Percentiles rank a stretch among this genome's conserved stretches.
Conservation (phyloP, 2,888 invertebrate genomes). For the Ectemnius lituratus region DNA sequence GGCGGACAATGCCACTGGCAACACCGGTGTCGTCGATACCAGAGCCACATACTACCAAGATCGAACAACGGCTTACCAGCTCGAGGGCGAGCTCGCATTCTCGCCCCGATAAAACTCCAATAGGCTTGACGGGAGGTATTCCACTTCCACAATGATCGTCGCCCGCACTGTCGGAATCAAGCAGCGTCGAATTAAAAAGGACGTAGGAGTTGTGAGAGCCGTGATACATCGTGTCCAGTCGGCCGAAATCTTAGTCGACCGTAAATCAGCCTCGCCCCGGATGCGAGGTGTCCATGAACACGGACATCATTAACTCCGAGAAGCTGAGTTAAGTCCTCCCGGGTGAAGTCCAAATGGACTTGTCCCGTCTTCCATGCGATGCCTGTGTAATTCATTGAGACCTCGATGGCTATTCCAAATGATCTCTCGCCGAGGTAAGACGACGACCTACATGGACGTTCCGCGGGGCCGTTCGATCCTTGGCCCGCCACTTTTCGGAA, state of each 20-base stretch:
- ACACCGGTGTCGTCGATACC: neutral
- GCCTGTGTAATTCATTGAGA: neutral
- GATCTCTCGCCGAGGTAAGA: too few relatives aligned
- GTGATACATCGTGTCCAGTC: slow-evolving; percentile 37
- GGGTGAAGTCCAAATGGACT: too few relatives aligned
- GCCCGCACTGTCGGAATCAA: too few relatives aligned
- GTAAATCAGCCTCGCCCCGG: slow-evolving; percentile 55
- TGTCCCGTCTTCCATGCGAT: neutral
- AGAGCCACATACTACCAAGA: too few relatives aligned
- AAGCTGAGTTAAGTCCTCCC: neutral
- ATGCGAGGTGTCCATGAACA: slow-evolving; percentile 53
- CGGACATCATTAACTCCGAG: slow-evolving; percentile 57
- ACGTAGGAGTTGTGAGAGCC: slow-evolving; percentile 1
- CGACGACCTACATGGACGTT: too few relatives aligned
- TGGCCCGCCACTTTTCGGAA: slow-evolving; percentile 9
- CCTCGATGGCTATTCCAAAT: too few relatives aligned
- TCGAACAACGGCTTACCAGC: too few relatives aligned
- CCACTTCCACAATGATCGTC: too few relatives aligned
- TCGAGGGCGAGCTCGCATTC: too few relatives aligned
- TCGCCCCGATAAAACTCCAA: too few relatives aligned
- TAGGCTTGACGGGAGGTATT: too few relatives aligned
- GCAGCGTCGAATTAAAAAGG: neutral
- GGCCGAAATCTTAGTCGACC: slow-evolving; percentile 43
- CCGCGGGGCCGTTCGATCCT: too few relatives aligned
- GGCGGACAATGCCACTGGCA: slow-evolving; percentile 30